Evolutionary conservation across 2,888 invertebrate genomes (phyloP).

Genomic region (Pristionchus mayeri): DNA sequence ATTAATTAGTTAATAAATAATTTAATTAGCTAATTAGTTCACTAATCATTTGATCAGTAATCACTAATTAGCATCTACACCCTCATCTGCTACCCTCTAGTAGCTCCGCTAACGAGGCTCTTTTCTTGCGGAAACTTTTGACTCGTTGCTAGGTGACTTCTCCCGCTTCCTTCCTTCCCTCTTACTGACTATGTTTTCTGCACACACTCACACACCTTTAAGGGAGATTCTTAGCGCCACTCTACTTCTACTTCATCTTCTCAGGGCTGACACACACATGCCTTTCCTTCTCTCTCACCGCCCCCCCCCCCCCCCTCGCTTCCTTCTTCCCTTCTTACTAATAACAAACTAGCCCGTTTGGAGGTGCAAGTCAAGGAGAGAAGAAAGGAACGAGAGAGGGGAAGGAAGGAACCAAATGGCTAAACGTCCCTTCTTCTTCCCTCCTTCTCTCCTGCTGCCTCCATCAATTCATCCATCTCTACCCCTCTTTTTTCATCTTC

Average conservation of each 20-base stretch:
- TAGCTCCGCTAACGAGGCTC: neutral
- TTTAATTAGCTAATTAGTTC: neutral
- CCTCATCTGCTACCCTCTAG: neutral
- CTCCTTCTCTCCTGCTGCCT: neutral
- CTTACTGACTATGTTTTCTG: neutral
- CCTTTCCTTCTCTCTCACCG: neutral
- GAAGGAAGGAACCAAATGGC: slow-evolving; percentile 7
- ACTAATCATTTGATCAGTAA: no score
- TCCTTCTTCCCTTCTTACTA: neutral
- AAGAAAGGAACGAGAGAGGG: neutral
- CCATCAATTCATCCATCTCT: slow-evolving; percentile 13
- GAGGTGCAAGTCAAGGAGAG: slow-evolving; percentile 19
- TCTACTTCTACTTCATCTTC: no score
- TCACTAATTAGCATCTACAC: neutral
- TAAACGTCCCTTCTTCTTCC: neutral
- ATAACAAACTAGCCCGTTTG: slow-evolving; percentile 17
- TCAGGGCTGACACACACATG: no score
- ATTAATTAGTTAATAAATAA: neutral
- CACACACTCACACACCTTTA: neutral
- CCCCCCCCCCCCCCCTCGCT: neutral
- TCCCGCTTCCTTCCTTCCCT: neutral
- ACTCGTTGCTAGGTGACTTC: slow-evolving; percentile 15
- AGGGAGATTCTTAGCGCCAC: neutral
- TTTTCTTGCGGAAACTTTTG: no score
- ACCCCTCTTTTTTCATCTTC: slow-evolving; percentile 22